Percentiles rank a stretch among this genome's conserved stretches.
phyloP scores from a whole-genome alignment of 2,888 invertebrate genomes.

The Eupithecia vulgata region DNA sequence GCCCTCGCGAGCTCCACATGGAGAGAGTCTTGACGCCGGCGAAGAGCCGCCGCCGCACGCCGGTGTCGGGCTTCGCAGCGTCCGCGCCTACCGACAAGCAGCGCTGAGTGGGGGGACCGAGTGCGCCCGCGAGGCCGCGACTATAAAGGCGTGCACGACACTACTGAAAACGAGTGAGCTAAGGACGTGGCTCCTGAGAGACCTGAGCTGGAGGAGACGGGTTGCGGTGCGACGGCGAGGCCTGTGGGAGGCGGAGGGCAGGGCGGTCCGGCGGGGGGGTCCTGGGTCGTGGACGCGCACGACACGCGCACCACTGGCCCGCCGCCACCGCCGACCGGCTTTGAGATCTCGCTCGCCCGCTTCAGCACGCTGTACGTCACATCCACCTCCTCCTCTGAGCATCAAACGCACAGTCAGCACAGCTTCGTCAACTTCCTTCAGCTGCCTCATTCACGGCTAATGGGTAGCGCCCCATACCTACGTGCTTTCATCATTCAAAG shows the following conservation, averaged over 20 bases:
- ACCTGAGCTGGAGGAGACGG: slow-evolving; percentile 89
- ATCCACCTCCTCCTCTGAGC: slow-evolving; percentile 90
- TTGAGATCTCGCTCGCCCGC: slow-evolving; percentile 95
- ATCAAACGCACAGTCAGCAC: slow-evolving; percentile 73
- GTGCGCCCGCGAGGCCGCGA: slow-evolving; percentile 68
- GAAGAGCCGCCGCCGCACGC: slow-evolving; percentile 90
- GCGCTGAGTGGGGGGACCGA: slow-evolving; percentile 73
- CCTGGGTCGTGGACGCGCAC: slow-evolving; percentile 47
- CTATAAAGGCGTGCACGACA: slow-evolving; percentile 79
- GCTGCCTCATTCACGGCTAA: slow-evolving; percentile 23
- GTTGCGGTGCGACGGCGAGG: slow-evolving; percentile 87
- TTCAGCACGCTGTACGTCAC: slow-evolving; percentile 97
- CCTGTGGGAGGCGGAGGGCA: slow-evolving; percentile 79
- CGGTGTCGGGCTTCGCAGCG: slow-evolving; percentile 83
- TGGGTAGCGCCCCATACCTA: slow-evolving; percentile 7
- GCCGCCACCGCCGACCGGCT: slow-evolving; percentile 78
- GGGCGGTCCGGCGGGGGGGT: slow-evolving; percentile 51
- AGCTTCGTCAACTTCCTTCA: slow-evolving; percentile 20
- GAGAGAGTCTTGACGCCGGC: slow-evolving; percentile 92
- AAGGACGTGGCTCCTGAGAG: slow-evolving; percentile 74
- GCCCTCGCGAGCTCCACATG: slow-evolving; percentile 87
- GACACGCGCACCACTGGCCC: slow-evolving; percentile 78
- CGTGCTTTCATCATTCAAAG: slow-evolving; percentile 27
- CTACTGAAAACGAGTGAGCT: slow-evolving; percentile 80
- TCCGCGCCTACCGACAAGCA: slow-evolving; percentile 79